Conservation (phyloP, 2,113 vertebrate species). For the Dipodomys spectabilis region DNA sequence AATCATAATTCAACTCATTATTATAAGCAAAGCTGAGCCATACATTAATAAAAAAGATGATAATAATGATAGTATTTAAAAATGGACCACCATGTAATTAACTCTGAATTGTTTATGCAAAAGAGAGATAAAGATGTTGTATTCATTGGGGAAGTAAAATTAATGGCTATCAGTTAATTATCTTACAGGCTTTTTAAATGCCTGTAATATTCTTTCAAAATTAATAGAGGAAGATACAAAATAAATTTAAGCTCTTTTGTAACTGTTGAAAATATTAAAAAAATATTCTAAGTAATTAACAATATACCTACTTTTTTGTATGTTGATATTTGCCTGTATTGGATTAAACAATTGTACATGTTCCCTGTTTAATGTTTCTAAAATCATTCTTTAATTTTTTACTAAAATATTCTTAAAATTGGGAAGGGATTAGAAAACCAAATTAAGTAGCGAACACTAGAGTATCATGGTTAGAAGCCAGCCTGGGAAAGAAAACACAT, state of each 20-base stretch:
- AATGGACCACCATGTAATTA: slow-evolving; percentile 48
- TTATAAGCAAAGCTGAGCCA: not conserved
- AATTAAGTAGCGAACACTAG: not conserved
- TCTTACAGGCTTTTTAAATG: not conserved
- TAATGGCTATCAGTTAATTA: slow-evolving; percentile 53
- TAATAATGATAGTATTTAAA: slow-evolving; percentile 53
- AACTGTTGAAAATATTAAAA: not conserved
- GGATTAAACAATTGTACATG: not conserved
- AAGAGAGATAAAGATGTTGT: slow-evolving; percentile 24
- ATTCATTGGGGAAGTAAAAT: not conserved
- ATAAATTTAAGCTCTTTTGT: not conserved
- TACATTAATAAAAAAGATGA: slow-evolving; percentile 63
- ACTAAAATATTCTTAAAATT: not conserved
- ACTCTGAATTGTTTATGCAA: slow-evolving; percentile 48
- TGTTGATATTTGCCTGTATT: not conserved
- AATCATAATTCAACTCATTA: slow-evolving; percentile 45
- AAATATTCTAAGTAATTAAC: not conserved
- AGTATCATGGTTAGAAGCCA: no score
- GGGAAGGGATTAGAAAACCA: not conserved
- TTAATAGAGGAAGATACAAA: slow-evolving; percentile 7
- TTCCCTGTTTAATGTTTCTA: not conserved
- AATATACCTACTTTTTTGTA: not conserved
- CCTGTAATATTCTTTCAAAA: not conserved
- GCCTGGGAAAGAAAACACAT: no score
- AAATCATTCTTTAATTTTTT: not conserved